Evolutionary conservation across 2,113 vertebrate species (phyloP).

Genomic region (Podarcis muralis): DNA sequence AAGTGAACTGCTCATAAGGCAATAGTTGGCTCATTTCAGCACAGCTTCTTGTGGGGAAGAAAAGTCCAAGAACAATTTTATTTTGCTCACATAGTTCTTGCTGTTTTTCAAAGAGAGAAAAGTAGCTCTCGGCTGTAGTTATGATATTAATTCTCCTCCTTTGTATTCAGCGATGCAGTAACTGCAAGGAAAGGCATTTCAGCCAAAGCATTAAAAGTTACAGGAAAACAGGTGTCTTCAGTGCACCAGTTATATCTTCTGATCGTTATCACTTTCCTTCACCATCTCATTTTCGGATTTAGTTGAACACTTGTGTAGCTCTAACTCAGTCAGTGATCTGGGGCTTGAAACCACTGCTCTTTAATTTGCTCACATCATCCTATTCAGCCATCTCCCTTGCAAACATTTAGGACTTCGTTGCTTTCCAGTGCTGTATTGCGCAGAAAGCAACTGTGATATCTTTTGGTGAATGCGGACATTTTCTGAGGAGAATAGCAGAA

Average conservation of each 20-base stretch:
- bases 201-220: constrained; percentile 1
- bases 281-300: background rate
- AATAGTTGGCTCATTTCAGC: background rate
- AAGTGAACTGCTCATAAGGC: background rate
- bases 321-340: background rate
- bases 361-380: background rate
- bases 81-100: background rate
- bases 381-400: background rate
- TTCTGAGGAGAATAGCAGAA: background rate
- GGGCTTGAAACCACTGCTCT: background rate
- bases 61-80: background rate
- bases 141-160: background rate
- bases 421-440: background rate
- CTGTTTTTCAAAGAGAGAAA: background rate
- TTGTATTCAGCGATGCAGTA: background rate
- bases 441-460: background rate
- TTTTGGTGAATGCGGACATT: background rate
- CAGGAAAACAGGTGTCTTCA: background rate
- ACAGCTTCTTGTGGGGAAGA: background rate
- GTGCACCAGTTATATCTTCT: background rate
- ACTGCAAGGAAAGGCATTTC: background rate
- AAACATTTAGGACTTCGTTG: background rate
- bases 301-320: background rate
- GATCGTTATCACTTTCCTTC: background rate
- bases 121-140: background rate